Conservation (phyloP, 2,113 vertebrate genomes). For the Chlorodrepanis virens region DNA sequence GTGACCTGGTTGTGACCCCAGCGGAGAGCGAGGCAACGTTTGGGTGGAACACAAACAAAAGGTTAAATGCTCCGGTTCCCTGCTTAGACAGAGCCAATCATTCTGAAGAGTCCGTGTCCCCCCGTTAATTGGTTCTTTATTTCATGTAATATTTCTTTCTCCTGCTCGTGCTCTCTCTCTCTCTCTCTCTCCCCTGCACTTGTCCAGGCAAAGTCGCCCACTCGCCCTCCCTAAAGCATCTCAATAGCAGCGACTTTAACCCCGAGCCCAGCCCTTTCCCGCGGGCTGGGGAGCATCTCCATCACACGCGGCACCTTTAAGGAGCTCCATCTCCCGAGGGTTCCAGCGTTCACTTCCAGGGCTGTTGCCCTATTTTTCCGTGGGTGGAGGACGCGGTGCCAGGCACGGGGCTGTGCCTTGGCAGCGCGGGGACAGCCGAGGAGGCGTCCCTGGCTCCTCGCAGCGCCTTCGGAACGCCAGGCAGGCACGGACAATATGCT, state of each 20-base stretch:
- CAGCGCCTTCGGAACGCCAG: not conserved
- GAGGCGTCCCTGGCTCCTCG: not conserved
- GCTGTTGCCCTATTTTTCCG: not conserved
- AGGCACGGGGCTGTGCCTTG: not conserved
- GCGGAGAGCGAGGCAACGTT: slow-evolving; percentile 74
- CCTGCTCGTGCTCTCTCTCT: not conserved
- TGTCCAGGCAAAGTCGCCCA: not conserved
- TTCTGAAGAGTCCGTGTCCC: slow-evolving; percentile 52
- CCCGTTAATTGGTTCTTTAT: slow-evolving; percentile 38
- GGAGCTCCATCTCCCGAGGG: not conserved
- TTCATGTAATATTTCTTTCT: not conserved
- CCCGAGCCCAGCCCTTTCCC: not conserved
- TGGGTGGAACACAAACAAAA: slow-evolving; percentile 79
- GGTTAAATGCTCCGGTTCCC: slow-evolving; percentile 71
- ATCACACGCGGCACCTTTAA: not conserved
- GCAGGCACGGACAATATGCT: not conserved
- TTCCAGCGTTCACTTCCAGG: not conserved
- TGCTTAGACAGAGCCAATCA: slow-evolving; percentile 66
- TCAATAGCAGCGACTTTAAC: not conserved
- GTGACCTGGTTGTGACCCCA: slow-evolving; percentile 82
- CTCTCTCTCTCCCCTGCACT: not conserved
- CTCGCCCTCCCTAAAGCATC: not conserved
- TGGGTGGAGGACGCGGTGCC: not conserved
- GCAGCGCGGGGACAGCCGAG: not conserved
- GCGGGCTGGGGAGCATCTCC: not conserved